These are phyloP conservation scores for Catagonus wagneri DNA, from an alignment of 2,113 vertebrate genomes.

Conservation along the genomic window DNA sequence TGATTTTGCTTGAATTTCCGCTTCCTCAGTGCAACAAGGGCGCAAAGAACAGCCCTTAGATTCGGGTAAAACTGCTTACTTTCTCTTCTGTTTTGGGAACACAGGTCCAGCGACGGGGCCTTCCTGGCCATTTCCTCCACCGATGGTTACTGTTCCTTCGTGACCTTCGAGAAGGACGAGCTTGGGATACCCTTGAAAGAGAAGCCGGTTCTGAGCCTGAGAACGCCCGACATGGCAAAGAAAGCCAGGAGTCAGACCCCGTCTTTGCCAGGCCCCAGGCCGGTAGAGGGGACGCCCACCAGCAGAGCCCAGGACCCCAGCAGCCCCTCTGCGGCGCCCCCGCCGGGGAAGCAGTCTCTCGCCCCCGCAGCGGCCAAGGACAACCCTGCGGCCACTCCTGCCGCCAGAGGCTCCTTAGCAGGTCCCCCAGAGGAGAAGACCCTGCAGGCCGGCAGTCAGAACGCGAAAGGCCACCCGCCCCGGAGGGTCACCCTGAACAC, in stretches of 20 bases:
- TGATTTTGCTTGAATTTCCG: rapidly evolving
- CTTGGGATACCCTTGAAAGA: slow-evolving; percentile 94
- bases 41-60: rapidly evolving
- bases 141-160: slow-evolving; percentile 98
- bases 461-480: slow-evolving; percentile 87
- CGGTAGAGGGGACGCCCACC: slow-evolving; percentile 77
- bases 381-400: neutral
- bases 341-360: slow-evolving; percentile 54
- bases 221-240: slow-evolving; percentile 87
- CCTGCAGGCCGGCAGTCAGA: slow-evolving; percentile 73
- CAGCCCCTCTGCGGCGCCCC: slow-evolving; percentile 69
- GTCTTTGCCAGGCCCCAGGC: slow-evolving; percentile 78
- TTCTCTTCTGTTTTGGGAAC: slow-evolving; percentile 9
- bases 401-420: slow-evolving; percentile 54
- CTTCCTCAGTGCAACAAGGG: neutral
- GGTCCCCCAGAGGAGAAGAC: slow-evolving; percentile 87
- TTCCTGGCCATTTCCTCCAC: slow-evolving; percentile 98
- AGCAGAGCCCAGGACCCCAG: slow-evolving; percentile 78
- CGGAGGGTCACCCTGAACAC: slow-evolving; percentile 95
- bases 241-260: slow-evolving; percentile 89
- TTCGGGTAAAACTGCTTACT: neutral
- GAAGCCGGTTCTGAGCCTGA: slow-evolving; percentile 89
- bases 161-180: slow-evolving; percentile 94
- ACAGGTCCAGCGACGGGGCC: slow-evolving; percentile 95
- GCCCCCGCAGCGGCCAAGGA: slow-evolving; percentile 75